These are phyloP conservation scores for Steatocranus sp. DNA, from an alignment of 2,797 vertebrate species.

Conservation along the genomic window DNA sequence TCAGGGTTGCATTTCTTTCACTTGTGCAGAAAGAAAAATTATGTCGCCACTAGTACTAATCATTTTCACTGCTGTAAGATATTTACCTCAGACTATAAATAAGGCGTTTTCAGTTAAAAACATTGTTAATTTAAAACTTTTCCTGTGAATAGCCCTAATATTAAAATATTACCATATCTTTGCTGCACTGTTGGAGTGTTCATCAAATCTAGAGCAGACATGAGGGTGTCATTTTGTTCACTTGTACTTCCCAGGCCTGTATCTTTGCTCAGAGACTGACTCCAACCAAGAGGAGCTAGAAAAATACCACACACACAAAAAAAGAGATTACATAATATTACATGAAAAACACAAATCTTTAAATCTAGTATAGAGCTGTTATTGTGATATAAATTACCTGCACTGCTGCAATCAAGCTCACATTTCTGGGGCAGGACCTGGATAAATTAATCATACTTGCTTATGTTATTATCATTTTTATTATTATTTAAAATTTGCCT, in stretches of 20 bases:
- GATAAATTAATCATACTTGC: not conserved
- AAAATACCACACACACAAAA: not conserved
- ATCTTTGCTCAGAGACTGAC: constrained; percentile 62
- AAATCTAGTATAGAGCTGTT: not conserved
- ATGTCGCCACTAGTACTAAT: not conserved
- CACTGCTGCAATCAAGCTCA: not conserved
- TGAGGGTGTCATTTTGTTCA: constrained; percentile 39
- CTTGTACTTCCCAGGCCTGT: constrained; percentile 62
- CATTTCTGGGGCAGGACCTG: constrained; percentile 46
- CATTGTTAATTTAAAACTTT: not conserved
- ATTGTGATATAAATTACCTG: constrained; percentile 41
- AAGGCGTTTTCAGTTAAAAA: not conserved
- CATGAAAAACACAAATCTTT: not conserved
- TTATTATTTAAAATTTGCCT: not conserved
- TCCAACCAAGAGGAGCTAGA: constrained; percentile 47
- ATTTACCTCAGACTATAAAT: not conserved
- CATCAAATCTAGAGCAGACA: constrained; percentile 40
- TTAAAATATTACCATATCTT: constrained; percentile 35
- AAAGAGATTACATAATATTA: not conserved
- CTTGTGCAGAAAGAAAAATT: not conserved
- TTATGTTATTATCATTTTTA: not conserved
- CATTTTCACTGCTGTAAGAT: not conserved
- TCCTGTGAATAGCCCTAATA: not conserved
- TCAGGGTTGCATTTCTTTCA: not conserved
- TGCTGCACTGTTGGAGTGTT: not conserved